Evolutionary conservation across 1,140 invertebrate species (phyloP), one percentile per base, ranked within the genome.

Genomic region (Drosophila punjabiensis): DNA sequence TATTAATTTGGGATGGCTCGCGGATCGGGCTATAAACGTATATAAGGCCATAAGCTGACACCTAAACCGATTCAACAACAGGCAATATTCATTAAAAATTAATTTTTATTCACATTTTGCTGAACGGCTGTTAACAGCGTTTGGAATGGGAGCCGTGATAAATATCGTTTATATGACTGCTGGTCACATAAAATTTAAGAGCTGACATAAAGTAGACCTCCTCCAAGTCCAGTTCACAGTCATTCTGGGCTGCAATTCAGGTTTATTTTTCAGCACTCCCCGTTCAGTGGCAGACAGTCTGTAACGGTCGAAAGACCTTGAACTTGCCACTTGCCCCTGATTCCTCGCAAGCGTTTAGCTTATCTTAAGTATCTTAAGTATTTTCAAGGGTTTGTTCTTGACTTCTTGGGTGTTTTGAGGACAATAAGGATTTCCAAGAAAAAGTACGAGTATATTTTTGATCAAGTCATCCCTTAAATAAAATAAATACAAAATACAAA

Each of bases 261-360:
- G 75, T 78, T 78, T 78, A 52, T 32, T 28, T 16, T 11, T 16
- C 13, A 33, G 33, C 35, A 50, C 47, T 14, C 37, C 37, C 24
- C 18, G 13, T n/a, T 14, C 37, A 61, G 53, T 37, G 53, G 58
- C 50, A 20, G n/a, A 18, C 16, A 28, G 47, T n/a, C 43, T 78
- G 58, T 78, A 77, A 69, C 74, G 64, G 65, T 71, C 41, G 50
- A 18, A 45, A 80, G 84, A 76, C 84, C 84, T 87, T 87, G 84
- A 87, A 87, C 84, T 85, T 79, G 75, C 63, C 30, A 64, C 73
- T 78, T 78, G 82, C 20, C 70, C 63, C 59, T 58, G 64, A 48
- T 71, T 76, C 52, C 45, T 4, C 3, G 35, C 62, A n/a, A 47
- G 50, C 52, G n/a, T n/a, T 56, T 28, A 35, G 33, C 11, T 18